A percentile compares a stretch with the other conserved stretches of the same genome.
These are phyloP conservation scores for Cephus pygmeus DNA, from an alignment of 2,888 invertebrate genomes.

Conservation along the genomic window DNA sequence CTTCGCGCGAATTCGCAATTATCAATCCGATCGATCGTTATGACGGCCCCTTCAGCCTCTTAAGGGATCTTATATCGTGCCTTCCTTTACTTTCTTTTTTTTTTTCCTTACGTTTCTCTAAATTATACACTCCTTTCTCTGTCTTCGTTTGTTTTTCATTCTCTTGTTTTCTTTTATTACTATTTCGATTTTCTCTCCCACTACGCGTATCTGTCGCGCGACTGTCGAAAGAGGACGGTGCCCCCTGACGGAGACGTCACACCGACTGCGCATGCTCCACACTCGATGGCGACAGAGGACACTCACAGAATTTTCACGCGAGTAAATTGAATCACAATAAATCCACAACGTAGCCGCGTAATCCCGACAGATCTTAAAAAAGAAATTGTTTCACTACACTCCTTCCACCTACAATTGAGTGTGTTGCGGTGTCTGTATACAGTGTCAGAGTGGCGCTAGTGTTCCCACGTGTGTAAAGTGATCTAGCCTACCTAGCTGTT, in stretches of 20 bases:
- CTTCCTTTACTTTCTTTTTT: not conserved
- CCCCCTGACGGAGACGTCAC: not conserved
- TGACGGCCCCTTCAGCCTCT: not conserved
- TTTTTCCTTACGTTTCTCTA: not conserved
- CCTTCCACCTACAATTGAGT: constrained; percentile 47
- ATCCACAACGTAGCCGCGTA: constrained; percentile 56
- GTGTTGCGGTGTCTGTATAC: constrained; percentile 14
- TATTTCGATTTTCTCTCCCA: not conserved
- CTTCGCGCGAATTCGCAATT: not conserved
- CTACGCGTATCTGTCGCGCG: not conserved
- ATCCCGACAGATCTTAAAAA: constrained; percentile 53
- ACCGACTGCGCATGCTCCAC: not conserved
- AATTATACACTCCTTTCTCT: not conserved
- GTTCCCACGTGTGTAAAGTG: not conserved
- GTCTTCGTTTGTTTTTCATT: not conserved
- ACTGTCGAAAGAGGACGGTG: not conserved
- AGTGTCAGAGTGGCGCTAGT: not conserved
- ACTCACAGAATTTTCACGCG: constrained; percentile 26
- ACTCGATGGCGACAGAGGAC: not conserved
- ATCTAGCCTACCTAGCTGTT: constrained; percentile 33
- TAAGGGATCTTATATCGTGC: not conserved
- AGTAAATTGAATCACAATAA: constrained; percentile 48
- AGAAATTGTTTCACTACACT: constrained; percentile 54
- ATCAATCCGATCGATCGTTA: not conserved
- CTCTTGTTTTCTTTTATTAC: not conserved